A percentile compares a stretch with the other conserved stretches of the same genome.
Conservation (phyloP, 2,113 vertebrate species). For the Onychostoma macrolepis region DNA sequence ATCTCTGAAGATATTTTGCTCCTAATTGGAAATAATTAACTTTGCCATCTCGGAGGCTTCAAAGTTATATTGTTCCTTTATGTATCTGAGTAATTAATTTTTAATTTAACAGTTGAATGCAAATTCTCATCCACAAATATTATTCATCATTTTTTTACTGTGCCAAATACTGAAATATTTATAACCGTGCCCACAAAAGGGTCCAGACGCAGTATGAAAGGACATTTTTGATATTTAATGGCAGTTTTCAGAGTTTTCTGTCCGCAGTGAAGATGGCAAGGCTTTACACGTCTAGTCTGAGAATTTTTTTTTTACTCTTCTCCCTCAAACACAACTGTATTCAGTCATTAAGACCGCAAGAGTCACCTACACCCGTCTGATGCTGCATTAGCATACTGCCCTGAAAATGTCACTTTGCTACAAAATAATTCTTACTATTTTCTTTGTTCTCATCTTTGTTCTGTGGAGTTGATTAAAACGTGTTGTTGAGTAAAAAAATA, state of each 20-base stretch:
- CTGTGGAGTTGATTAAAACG: background rate
- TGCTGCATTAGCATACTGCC: constrained; percentile 18
- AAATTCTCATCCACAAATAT: constrained; percentile 64
- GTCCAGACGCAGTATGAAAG: constrained; percentile 48
- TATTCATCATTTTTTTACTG: constrained; percentile 62
- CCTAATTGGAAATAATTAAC: constrained; percentile 67
- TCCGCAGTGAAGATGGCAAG: background rate
- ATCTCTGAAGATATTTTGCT: constrained; percentile 63
- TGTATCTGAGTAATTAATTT: constrained; percentile 64
- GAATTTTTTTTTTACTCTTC: background rate
- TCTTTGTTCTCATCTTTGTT: constrained; percentile 8
- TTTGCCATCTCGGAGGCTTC: constrained; percentile 64
- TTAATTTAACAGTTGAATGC: constrained; percentile 69
- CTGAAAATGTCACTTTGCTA: constrained; percentile 35
- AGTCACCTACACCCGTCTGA: background rate
- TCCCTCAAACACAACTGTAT: background rate
- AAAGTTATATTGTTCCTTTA: constrained; percentile 68
- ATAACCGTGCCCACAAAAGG: constrained; percentile 58
- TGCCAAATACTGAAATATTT: constrained; percentile 67
- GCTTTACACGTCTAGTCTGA: background rate
- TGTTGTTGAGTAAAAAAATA: background rate
- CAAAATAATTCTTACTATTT: constrained; percentile 2
- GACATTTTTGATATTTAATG: constrained; percentile 47
- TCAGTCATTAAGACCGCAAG: background rate
- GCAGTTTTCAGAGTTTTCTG: constrained; percentile 16